Base-by-base conservation (phyloP, 2,113 vertebrate genomes). In the Egretta garzetta region DNA sequence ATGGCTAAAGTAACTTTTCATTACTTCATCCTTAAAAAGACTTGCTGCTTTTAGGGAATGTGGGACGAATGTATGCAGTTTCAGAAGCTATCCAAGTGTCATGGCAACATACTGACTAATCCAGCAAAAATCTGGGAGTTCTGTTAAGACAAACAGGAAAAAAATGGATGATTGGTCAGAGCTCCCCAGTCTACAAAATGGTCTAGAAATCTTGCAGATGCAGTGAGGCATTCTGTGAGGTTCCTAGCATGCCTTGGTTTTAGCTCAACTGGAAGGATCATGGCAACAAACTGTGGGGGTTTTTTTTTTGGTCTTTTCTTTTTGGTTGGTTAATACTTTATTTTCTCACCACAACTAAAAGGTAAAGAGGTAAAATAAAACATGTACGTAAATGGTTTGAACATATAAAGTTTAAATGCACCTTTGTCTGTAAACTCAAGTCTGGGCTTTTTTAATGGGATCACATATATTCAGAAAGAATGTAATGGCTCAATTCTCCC, bases 231-330 rank as follows among this genome's bases (percentile, higher is more conserved):
- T 75, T 80, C 39, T 41, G 4, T 49, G 18, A 49, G 2, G 5
- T 72, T 41, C 32, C 8, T n/a, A 33, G 1, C 0, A 0, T 37
- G 60, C 59, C 60, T 94, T 59, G 32, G 27, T n/a, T 67, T 71
- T 66, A 79, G 50, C n/a, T 5, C 10, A 71, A 4, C 6, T 43
- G 47, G 14, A 70, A 67, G 12, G 11, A 73, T 41, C 33, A 45
- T 26, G 53, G 22, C 14, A 79, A 47, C 7, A 59, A 27, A 3
- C 0, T 1, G 15, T n/a, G n/a, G n/a, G n/a, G n/a, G n/a, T n/a
- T n/a, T n/a, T n/a, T n/a, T n/a, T 17, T 59, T 33, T 22, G 6
- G 3, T 50, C 0, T 43, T 58, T 83, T 32, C 3, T 52, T 59
- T 94, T 74, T 64, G 18, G 1, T 75, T 73, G 30, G 41, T 13